Percentiles rank a stretch among this genome's conserved stretches.
These are phyloP conservation scores for Xerus inauris DNA, from an alignment of 2,113 vertebrate species.

Conservation along the genomic window DNA sequence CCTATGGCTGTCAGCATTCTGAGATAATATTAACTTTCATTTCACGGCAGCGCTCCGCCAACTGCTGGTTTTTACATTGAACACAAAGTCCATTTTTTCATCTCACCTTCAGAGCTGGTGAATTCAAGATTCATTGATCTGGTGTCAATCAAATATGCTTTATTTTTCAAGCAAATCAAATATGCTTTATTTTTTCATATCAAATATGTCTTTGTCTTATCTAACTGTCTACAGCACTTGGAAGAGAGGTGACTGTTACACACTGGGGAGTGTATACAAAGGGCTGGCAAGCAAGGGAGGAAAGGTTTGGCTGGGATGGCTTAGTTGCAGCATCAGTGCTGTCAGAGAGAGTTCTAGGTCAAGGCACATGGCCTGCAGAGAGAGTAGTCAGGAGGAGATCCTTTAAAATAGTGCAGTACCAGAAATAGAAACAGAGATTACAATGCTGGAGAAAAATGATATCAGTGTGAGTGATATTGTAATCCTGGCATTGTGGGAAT, in stretches of 20 bases:
- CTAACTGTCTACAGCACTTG: neutral
- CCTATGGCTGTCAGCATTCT: slow-evolving; percentile 34
- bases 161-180: slow-evolving; percentile 62
- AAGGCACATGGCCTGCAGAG: neutral
- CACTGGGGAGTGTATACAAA: neutral
- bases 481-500: neutral
- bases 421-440: neutral
- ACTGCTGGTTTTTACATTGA: slow-evolving; percentile 40
- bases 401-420: neutral
- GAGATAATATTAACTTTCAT: slow-evolving; percentile 63
- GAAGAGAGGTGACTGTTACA: neutral
- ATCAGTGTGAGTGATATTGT: neutral
- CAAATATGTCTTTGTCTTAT: neutral
- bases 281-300: too few species aligned
- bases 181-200: slow-evolving; percentile 55
- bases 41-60: neutral
- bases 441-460: neutral
- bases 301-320: neutral
- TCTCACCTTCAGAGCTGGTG: neutral
- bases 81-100: slow-evolving; percentile 32
- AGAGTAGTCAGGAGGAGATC: neutral
- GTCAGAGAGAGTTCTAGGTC: neutral
- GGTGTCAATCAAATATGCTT: slow-evolving; percentile 61
- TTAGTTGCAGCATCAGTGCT: neutral
- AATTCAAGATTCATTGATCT: slow-evolving; percentile 59